Base-by-base conservation (phyloP, 2,797 vertebrate species). In the Sparus aurata region DNA sequence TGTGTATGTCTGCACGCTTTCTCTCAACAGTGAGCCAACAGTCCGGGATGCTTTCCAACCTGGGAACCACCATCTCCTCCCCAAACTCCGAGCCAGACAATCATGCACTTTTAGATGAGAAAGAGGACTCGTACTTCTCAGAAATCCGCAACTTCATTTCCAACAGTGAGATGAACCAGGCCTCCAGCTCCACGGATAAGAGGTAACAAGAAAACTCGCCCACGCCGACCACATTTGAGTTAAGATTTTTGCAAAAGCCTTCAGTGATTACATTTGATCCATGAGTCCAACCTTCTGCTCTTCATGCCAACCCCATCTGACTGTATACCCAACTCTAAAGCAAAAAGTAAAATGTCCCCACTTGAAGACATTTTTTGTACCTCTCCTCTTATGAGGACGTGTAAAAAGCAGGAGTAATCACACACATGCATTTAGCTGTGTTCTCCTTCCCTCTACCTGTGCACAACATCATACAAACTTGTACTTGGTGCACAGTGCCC, bases 91-190 rank as follows among this genome's bases (percentile, higher is more conserved):
- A 99, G 95, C 97, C 98, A 52, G 98, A 99, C 96, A 97, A 98
- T 97, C 98, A 98, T 91, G 98, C 98, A 97, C 98, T 99, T 97
- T 98, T 99, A 97, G 98, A 99, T 0, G 98, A 99, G 95, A 99
- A 99, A 93, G 98, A 99, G 87, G 98, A 98, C 91, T 97, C 98
- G 0, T 99, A 99, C 93, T 99, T 99, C 96, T 99, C 98, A 2
- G 98, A 99, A 96, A 99, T 99, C 94, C 96, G 98, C 87, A 99
- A 99, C 94, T 99, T 99, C 94, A 99, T 99, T 91, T 98, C 98
- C 91, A 99, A 99, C 90, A 99, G 96, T 46, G 98, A 99, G 93
- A 95, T 98, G 95, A 98, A 95, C 92, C 98, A 98, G 94, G 95
- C 96, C 0, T 95, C 97, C 6, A 91, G 96, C 89, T 96, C 97